Evolutionary conservation across 2,113 vertebrate species (phyloP), one percentile per base, ranked within the genome.

Genomic region (Mobula hypostoma): DNA sequence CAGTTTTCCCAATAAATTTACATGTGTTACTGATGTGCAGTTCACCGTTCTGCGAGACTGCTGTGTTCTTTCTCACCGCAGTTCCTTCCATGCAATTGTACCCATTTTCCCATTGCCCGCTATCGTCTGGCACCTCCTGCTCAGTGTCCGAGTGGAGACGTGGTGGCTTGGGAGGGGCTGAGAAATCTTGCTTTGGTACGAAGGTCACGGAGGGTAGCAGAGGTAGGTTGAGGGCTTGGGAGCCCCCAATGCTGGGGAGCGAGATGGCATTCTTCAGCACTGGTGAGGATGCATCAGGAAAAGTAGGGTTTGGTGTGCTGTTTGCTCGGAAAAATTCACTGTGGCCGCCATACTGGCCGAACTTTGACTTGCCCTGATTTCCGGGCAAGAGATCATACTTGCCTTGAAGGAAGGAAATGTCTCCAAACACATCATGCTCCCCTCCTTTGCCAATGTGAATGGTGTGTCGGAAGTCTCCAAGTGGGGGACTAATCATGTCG

Each of bases 191-290:
- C 74, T 97, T 97, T 95, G 98, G 96, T 74, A 96, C 97, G 95
- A 98, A 98, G 8, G 97, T 97, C 40, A 97, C 96, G 0, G 98
- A 97, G 72, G 98, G 98, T 95, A 99, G 94, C 76, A 98, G 95
- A 19, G 98, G 99, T 94, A 99, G 94, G 0, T 97, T 98, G 77
- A 99, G 98, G 0, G 99, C 99, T 96, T 99, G 99, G 95, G 98
- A 98, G 56, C 98, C 98, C 2, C 98, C 99, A 0, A 99, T 99
- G 58, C 98, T 97, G 0, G 99, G 99, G 79, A 99, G 98, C 0
- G 99, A 99, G 96, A 99, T 99, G 94, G 99, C 98, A 9, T 99
- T 99, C 96, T 99, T 99, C 94, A 99, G 97, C 94, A 99, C 99
- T 0, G 99, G 98, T 12, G 99, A 99, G 48, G 98, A 98, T 0